Percentiles rank a stretch among this genome's conserved stretches.
These are phyloP conservation scores for Galeopterus variegatus DNA, from an alignment of 2,113 vertebrate species.

Conservation along the genomic window DNA sequence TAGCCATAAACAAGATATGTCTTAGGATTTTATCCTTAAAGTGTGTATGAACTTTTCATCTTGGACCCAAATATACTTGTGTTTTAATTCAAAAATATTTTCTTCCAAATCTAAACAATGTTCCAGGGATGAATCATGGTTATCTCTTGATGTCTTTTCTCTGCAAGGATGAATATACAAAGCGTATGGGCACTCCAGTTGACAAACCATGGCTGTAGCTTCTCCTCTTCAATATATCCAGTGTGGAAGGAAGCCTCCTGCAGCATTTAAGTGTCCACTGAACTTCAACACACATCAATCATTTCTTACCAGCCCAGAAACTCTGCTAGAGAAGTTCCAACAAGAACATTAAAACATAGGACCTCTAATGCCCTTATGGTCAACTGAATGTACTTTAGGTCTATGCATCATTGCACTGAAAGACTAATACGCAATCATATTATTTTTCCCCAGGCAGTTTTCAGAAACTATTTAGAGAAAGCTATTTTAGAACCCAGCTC, in stretches of 20 bases:
- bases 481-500: neutral
- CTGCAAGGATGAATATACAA: neutral
- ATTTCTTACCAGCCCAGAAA: neutral
- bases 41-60: neutral
- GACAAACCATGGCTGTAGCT: neutral
- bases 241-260: neutral
- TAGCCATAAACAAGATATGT: neutral
- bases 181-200: neutral
- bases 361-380: neutral
- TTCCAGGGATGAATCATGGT: neutral
- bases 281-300: neutral
- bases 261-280: neutral
- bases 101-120: neutral
- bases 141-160: neutral
- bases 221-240: neutral
- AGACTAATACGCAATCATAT: neutral
- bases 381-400: neutral
- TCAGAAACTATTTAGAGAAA: neutral
- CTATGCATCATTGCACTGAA: neutral
- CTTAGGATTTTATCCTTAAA: neutral
- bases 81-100: neutral
- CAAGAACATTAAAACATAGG: neutral
- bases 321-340: neutral
- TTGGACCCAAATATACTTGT: neutral
- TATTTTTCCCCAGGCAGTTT: constrained; percentile 2